Conservation (phyloP, 2,888 invertebrate genomes). For the Philonicus albiceps region DNA sequence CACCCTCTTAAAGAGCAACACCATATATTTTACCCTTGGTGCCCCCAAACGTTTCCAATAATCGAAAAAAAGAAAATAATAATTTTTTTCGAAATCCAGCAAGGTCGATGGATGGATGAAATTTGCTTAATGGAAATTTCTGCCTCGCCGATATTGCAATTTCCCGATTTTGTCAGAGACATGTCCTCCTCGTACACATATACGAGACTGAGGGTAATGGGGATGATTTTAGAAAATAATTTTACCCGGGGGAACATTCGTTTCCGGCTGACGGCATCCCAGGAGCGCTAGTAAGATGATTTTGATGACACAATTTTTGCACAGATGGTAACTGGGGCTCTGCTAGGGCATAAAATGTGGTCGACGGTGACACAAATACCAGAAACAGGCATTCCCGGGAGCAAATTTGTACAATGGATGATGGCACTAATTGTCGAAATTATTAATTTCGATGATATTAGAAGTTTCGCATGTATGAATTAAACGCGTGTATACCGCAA, state of each 20-base stretch:
- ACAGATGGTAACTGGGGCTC: neutral
- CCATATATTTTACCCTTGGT: neutral
- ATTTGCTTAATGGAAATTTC: slow-evolving; percentile 25
- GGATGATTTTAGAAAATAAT: slow-evolving; percentile 10
- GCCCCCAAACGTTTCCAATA: neutral
- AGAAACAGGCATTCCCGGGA: neutral
- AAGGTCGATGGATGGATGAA: neutral
- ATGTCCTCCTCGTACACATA: neutral
- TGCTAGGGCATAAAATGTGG: neutral
- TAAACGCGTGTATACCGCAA: neutral
- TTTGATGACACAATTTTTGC: neutral
- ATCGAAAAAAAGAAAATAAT: neutral
- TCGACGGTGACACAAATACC: neutral
- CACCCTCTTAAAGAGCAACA: too few relatives aligned
- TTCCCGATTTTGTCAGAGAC: neutral
- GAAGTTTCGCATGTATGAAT: neutral
- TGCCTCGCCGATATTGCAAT: slow-evolving; percentile 8
- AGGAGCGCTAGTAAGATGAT: neutral
- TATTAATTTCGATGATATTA: neutral
- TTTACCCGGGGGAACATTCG: neutral
- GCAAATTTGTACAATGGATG: neutral
- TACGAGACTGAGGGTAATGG: neutral
- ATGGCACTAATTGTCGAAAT: neutral
- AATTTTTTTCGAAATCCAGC: neutral
- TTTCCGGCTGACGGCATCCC: neutral